phyloP scores from a whole-genome alignment of 1,140 invertebrate genomes.

The Dendroctonus valens region DNA sequence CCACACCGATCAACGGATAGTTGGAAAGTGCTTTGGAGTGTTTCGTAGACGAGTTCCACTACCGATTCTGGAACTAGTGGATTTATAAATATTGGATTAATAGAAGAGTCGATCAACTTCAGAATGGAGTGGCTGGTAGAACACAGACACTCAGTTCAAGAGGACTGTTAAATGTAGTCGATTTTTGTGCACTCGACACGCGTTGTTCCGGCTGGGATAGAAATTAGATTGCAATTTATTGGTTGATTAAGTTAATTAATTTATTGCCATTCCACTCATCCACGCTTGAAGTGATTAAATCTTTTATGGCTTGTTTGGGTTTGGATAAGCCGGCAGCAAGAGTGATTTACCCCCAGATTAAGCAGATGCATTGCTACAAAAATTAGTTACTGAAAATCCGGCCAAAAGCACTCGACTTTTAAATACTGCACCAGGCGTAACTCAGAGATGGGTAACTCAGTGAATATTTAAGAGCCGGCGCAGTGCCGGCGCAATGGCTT shows the following conservation, averaged over 20 bases:
- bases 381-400: no score
- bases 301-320: no score
- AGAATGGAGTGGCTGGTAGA: conserved; percentile 21
- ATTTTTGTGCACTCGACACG: conserved; percentile 22
- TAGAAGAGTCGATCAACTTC: conserved; percentile 20
- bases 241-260: conserved; percentile 8
- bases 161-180: conserved; percentile 18
- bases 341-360: no score
- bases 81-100: conserved; percentile 16
- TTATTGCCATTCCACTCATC: conserved; percentile 7
- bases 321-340: no score
- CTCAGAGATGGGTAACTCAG: no score
- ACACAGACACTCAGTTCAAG: conserved; percentile 27
- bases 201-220: conserved; percentile 8
- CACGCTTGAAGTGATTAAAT: no score
- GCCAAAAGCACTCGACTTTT: no score
- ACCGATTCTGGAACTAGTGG: not conserved
- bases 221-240: conserved; percentile 15
- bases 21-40: not conserved
- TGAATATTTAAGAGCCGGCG: no score
- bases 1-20: not conserved
- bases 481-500: no score
- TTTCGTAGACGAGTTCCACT: no score
- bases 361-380: no score
- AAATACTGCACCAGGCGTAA: no score